Conservation (phyloP, 2,888 invertebrate species). For the Pseudococcus longispinus region DNA sequence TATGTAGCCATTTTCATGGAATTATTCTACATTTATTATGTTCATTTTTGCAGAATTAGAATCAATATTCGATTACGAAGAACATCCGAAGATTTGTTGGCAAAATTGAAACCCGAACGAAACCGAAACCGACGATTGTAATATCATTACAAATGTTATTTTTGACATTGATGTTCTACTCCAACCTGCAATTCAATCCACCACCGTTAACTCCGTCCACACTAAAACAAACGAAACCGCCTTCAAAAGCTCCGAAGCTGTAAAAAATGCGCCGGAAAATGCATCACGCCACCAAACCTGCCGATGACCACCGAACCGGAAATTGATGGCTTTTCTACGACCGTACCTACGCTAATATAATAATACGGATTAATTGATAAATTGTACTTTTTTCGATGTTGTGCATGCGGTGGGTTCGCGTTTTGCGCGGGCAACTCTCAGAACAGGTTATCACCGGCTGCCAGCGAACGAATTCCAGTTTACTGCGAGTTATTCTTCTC, state of each 20-base stretch:
- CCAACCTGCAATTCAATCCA: background rate
- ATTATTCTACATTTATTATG: no score
- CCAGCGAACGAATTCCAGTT: constrained; percentile 28
- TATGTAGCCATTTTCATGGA: no score
- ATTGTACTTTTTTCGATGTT: background rate
- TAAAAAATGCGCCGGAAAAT: background rate
- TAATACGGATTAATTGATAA: background rate
- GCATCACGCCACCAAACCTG: background rate
- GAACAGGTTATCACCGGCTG: constrained; percentile 38
- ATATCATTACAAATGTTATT: background rate
- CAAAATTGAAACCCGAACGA: background rate
- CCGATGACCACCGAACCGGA: background rate
- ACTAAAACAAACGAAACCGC: background rate
- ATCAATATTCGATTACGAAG: no score
- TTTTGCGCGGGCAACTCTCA: constrained; percentile 28
- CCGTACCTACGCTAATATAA: background rate
- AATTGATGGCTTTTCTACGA: background rate
- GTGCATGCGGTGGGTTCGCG: background rate
- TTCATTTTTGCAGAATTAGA: no score
- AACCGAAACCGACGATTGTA: background rate
- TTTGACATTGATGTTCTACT: background rate
- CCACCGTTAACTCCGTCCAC: background rate
- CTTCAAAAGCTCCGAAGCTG: background rate
- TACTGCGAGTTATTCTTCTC: constrained; percentile 41
- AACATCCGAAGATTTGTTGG: no score